A percentile compares a stretch with the other conserved stretches of the same genome.
Evolutionary conservation across 2,797 vertebrate genomes (phyloP).

Genomic region (Coccyzus lansbergi): DNA sequence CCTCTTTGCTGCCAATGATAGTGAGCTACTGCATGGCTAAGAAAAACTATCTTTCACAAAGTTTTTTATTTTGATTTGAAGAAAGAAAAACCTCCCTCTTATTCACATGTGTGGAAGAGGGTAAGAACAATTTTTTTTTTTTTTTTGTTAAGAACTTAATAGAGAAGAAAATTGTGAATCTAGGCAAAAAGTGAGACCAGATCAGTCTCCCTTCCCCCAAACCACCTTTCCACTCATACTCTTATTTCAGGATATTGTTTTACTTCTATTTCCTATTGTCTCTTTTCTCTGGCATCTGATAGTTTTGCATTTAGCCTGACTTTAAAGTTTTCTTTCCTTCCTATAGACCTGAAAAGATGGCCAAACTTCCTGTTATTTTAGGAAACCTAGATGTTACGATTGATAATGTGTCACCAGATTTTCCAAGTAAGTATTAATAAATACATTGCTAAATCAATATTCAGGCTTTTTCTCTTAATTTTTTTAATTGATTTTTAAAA

Average conservation of each 20-base stretch:
- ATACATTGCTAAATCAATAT: not conserved
- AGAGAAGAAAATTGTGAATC: not conserved
- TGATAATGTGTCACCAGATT: conserved; percentile 89
- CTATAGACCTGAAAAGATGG: conserved; percentile 95
- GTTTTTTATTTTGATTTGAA: not conserved
- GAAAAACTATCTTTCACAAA: not conserved
- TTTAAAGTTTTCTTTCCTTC: not conserved
- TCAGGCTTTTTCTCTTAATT: conserved; percentile 40
- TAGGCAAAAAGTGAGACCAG: not conserved
- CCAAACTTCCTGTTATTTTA: conserved; percentile 94
- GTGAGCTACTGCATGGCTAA: not conserved
- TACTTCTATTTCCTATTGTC: conserved; percentile 50
- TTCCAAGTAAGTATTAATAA: conserved; percentile 86
- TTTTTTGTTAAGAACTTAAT: not conserved
- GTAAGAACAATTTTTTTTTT: not conserved
- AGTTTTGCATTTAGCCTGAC: conserved; percentile 12
- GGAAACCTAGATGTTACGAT: conserved; percentile 95
- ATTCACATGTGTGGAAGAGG: not conserved
- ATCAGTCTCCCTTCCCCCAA: not conserved
- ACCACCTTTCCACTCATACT: conserved; percentile 19
- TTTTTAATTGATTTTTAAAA: conserved; percentile 36
- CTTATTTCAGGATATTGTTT: conserved; percentile 55
- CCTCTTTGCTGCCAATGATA: not conserved
- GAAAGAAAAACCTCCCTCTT: not conserved
- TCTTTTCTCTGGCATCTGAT: not conserved